Evolutionary conservation across 2,888 invertebrate genomes (phyloP), one percentile per base, ranked within the genome.

Genomic region (Notodonta ziczac): DNA sequence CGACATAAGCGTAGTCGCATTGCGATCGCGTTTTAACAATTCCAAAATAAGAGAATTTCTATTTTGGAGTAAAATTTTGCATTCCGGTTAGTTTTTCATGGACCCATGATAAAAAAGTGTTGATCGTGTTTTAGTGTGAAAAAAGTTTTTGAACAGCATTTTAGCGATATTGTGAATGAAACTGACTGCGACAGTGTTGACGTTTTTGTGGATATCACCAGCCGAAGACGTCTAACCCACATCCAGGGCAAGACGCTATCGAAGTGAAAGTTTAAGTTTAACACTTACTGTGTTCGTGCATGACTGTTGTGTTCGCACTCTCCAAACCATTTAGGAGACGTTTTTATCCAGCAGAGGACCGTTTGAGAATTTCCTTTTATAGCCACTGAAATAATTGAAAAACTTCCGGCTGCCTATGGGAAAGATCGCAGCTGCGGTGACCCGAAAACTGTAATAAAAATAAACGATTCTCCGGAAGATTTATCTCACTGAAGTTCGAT

Each of bases 201-300:
- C 73, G 75, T 80, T 82, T 83, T 83, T 65, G 78, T 82, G 81
- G 83, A 85, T 80, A 86, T 59, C 68, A 82, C 77, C 76, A 76
- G 66, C 81, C 72, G 83, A 84, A 86, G 78, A 87, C 83, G 80
- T 66, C 79, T 88, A 88, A 87, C 89, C 90, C 85, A 89, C 89
- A 87, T 88, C 80, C 83, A 82, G 82, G 83, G 74, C 80, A 85
- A 85, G 83, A 83, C 80, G 81, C 77, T 63, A 64, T 78, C 79
- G 63, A 81, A 93, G 93, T 89, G 93, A 93, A 93, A 93, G 93
- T 93, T 82, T 73, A 93, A 93, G 93, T 93, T 82, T 73, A 61
- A 81, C 80, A 76, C 82, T 80, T 76, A 83, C 83, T 79, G 83
- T 85, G 82, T 83, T 82, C 81, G 81, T 84, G 60, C 63, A 66